Evolutionary conservation across 92 coral and sea anemone species (phyloP).

Genomic region (Epizoanthus stellaris): DNA sequence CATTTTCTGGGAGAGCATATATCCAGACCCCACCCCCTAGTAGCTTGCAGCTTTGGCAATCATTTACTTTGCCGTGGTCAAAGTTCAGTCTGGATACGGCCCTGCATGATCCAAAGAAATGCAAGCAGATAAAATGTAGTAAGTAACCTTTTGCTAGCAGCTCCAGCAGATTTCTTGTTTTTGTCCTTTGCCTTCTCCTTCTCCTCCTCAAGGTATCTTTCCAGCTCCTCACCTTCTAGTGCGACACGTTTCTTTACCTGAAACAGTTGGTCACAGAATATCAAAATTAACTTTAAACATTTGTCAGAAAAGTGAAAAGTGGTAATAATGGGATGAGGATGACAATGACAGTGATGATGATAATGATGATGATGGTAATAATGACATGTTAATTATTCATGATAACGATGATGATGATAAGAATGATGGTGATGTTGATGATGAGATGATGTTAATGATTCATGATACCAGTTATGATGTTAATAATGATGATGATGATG

Average conservation of each 20-base stretch:
- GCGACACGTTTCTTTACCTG: slow-evolving; percentile 87
- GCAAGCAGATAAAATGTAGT: not conserved
- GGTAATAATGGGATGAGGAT: not conserved
- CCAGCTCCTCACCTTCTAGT: slow-evolving; percentile 92
- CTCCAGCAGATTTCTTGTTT: slow-evolving; percentile 57
- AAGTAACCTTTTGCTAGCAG: slow-evolving; percentile 69
- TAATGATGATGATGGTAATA: no score
- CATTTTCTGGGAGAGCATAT: no score
- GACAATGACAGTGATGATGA: not conserved
- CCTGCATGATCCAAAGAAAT: not conserved
- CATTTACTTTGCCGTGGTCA: not conserved
- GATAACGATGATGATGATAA: no score
- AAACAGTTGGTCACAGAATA: not conserved
- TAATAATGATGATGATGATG: no score
- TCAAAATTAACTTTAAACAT: not conserved
- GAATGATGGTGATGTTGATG: no score
- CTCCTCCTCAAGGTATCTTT: slow-evolving; percentile 78
- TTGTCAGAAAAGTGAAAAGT: not conserved
- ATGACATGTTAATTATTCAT: no score
- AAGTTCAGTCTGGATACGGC: not conserved
- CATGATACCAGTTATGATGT: no score
- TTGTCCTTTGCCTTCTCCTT: slow-evolving; percentile 83
- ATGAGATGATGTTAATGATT: no score
- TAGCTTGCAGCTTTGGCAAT: no score
- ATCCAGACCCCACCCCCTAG: no score